Evolutionary conservation across 2,113 vertebrate species (phyloP), one percentile per base, ranked within the genome.

Genomic region (Tupaia tana): DNA sequence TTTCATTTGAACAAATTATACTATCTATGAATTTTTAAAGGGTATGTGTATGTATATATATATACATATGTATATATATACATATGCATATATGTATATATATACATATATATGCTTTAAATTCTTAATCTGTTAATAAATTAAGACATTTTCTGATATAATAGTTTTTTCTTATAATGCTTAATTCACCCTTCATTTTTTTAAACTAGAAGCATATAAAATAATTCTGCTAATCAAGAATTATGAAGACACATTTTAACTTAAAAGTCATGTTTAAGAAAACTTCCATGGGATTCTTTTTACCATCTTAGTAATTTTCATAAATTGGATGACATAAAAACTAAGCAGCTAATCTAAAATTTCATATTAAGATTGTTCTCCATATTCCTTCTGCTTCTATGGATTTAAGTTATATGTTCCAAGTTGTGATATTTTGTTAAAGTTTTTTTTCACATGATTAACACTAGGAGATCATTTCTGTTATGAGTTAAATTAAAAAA

Each of bases 151-250:
- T 86, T 22, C 14, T 22, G 3, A 63, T 89, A 79, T 14, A 3
- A 86, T 93, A 54, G 8, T 54, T 89, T 86, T 88, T 63, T 54
- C 52, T 95, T 73, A 43, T 27, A 78, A 56, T 67, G 29, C 11
- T 69, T 86, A 86, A 73, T 63, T 7, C 52, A 84, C 58, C 25
- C 61, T 83, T 14, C 6, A 90, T 16, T 19, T 34, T 91, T 91
- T 93, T 59, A 91, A 75, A 71, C 14, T 71, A 19, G 61, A 89
- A 34, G 58, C 15, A 83, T 80, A 73, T 61, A 73, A 87, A 56
- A 90, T 66, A 85, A 90, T 77, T 91, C n/a, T 2, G 27, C 58
- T 96, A 91, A 74, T 88, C 69, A 25, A 95, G 92, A 94, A 88
- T 9, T 27, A 12, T 74, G 64, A 59, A 90, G 29, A 82, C n/a